These are phyloP conservation scores for Phoebastria nigripes DNA, from an alignment of 2,797 vertebrate genomes.

Conservation along the genomic window DNA sequence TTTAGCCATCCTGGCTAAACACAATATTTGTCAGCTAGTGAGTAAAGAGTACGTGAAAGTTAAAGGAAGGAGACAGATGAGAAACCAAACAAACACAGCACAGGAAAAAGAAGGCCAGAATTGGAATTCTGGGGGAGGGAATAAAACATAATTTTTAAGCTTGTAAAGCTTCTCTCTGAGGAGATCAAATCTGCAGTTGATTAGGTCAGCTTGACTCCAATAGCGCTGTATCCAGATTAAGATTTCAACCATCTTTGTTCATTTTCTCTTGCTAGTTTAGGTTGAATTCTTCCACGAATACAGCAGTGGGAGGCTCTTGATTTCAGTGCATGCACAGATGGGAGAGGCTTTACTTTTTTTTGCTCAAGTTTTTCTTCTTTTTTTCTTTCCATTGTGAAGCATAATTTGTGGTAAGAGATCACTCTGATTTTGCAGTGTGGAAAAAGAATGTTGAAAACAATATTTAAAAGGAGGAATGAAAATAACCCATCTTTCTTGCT, in stretches of 20 bases:
- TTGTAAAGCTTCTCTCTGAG: not conserved
- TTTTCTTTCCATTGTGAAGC: not conserved
- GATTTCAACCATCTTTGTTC: not conserved
- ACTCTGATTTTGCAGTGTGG: not conserved
- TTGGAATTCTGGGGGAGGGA: constrained; percentile 2
- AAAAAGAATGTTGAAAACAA: not conserved
- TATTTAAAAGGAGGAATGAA: not conserved
- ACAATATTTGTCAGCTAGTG: not conserved
- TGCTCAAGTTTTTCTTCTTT: not conserved
- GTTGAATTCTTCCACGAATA: not conserved
- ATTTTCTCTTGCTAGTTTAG: not conserved
- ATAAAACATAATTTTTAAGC: constrained; percentile 9
- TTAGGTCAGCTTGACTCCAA: constrained; percentile 16
- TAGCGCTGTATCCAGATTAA: not conserved
- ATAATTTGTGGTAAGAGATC: not conserved
- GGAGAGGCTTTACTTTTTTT: not conserved
- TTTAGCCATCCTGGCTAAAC: not conserved
- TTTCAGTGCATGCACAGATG: not conserved
- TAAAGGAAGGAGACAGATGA: not conserved
- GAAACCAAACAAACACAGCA: not conserved
- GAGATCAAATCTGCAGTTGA: constrained; percentile 19
- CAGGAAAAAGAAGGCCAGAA: not conserved
- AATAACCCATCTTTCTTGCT: not conserved
- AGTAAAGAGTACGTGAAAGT: not conserved
- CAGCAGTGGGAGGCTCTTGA: not conserved